These are phyloP conservation scores for Ornithoptera priamus DNA, from an alignment of 2,888 invertebrate species.

Conservation along the genomic window DNA sequence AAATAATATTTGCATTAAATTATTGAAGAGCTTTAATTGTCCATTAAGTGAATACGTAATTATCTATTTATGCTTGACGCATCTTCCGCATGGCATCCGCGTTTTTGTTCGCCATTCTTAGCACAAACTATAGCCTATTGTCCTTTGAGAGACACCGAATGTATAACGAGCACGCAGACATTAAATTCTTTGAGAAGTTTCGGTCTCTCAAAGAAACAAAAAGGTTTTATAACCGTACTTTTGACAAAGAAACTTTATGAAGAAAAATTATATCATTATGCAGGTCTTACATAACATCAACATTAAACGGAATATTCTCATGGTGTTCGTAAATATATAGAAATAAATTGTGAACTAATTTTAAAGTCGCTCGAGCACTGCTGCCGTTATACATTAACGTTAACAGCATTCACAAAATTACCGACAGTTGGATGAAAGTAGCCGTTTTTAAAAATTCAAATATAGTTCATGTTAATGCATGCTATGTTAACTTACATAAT, in stretches of 20 bases:
- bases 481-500: too few species aligned
- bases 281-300: conserved; percentile 1
- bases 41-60: conserved; percentile 27
- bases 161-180: conserved; percentile 23
- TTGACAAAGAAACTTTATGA: conserved; percentile 1
- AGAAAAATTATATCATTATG: background rate
- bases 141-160: conserved; percentile 24
- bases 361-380: background rate
- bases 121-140: conserved; percentile 29
- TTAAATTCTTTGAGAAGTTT: conserved; percentile 26
- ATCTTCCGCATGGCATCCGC: conserved; percentile 30
- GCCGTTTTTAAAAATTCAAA: background rate
- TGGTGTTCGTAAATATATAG: background rate
- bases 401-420: conserved; percentile 3
- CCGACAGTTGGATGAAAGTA: background rate
- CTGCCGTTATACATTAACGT: conserved; percentile 6
- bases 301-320: conserved; percentile 2
- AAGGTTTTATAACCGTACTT: conserved; percentile 3
- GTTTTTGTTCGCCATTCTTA: conserved; percentile 30
- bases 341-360: conserved; percentile 14
- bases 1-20: conserved; percentile 15
- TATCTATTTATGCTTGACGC: conserved; percentile 27
- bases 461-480: too few species aligned
- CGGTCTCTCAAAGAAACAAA: conserved; percentile 11
- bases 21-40: conserved; percentile 23